Conservation (phyloP, 2,888 invertebrate species). For the Alcis repandata region DNA sequence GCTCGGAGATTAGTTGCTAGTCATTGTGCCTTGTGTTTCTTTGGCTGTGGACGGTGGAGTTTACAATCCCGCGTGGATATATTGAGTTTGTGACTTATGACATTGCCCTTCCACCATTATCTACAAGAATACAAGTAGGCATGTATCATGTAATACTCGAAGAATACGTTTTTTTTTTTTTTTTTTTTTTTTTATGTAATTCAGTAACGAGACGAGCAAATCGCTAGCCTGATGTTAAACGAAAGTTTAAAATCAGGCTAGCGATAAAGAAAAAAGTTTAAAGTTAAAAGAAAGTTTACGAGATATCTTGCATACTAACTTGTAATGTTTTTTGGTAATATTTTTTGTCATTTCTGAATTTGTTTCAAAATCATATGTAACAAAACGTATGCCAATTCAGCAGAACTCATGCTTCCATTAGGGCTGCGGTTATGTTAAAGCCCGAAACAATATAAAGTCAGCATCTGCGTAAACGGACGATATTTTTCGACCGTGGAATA, state of each 20-base stretch:
- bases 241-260: too few relatives aligned
- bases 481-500: slow-evolving; percentile 19
- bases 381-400: not conserved
- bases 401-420: not conserved
- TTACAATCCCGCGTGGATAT: not conserved
- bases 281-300: too few relatives aligned
- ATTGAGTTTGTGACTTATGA: not conserved
- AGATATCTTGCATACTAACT: too few relatives aligned
- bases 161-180: too few relatives aligned
- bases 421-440: not conserved
- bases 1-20: not conserved
- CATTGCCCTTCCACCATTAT: not conserved
- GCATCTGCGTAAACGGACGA: slow-evolving; percentile 12
- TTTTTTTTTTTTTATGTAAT: too few relatives aligned
- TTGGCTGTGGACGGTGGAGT: not conserved
- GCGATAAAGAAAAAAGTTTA: too few relatives aligned
- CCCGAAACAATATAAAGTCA: slow-evolving; percentile 5
- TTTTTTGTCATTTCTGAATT: not conserved
- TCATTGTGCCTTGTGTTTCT: not conserved
- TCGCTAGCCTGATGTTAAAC: too few relatives aligned
- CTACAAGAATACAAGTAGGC: too few relatives aligned
- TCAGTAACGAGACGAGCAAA: too few relatives aligned
- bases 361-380: not conserved
- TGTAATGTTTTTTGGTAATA: not conserved
- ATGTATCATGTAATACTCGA: too few relatives aligned